phyloP scores from a whole-genome alignment of 2,888 invertebrate species.

The Allygus modestus region DNA sequence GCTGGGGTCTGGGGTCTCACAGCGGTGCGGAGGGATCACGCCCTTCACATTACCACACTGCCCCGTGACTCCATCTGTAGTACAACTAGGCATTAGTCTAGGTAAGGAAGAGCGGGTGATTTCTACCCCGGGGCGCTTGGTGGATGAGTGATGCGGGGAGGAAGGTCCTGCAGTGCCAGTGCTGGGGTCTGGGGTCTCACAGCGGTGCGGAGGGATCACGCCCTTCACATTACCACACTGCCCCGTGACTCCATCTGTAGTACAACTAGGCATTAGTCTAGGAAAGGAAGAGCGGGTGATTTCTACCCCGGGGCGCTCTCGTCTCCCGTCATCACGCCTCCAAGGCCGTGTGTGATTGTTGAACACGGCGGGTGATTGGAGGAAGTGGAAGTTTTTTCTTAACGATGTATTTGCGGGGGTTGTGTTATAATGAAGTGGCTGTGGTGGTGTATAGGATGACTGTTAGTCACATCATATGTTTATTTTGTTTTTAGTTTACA shows the following conservation, averaged over 20 bases:
- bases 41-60: neutral
- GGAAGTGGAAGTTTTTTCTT: conserved; percentile 18
- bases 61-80: neutral
- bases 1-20: too few species aligned
- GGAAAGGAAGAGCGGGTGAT: conserved; percentile 22
- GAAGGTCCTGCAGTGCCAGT: too few species aligned
- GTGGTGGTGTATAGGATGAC: too few species aligned
- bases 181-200: too few species aligned
- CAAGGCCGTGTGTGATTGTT: neutral
- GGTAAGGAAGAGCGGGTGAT: conserved; percentile 18
- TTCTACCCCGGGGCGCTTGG: neutral
- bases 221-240: neutral
- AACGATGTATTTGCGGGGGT: neutral
- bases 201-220: neutral
- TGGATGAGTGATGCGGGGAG: too few species aligned
- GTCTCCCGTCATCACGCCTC: neutral
- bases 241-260: neutral
- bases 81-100: conserved; percentile 21
- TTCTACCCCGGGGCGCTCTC: neutral
- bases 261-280: conserved; percentile 21
- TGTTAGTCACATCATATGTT: too few species aligned
- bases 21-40: neutral
- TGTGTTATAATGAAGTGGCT: neutral
- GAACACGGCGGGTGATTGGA: neutral
- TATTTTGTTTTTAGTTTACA: too few species aligned